Evolutionary conservation across 1,140 invertebrate genomes (phyloP), one percentile per base, ranked within the genome.

Genomic region (Chironomus striatipennis): DNA sequence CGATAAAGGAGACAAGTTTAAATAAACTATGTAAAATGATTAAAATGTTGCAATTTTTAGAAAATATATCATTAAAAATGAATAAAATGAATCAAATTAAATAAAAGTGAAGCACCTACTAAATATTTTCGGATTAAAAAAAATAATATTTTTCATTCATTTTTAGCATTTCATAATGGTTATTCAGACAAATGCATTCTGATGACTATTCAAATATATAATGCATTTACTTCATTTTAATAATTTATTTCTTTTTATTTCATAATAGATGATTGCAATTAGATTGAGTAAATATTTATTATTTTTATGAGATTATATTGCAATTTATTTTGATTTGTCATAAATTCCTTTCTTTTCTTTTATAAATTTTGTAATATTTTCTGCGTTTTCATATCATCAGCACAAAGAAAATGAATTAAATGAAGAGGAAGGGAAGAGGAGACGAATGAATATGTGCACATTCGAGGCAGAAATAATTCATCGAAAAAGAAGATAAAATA

Each of bases 281-380:
- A 70, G n/a, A 20, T 15, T 21, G 65, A 70, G 18, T 70, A 70
- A 70, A 70, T 21, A 70, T 70, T 70, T 70, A 70, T 70, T 70
- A 70, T 70, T 70, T 57, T 70, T 20, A 57, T 57, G 47, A 57
- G 47, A 57, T 57, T 4, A 3, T 8, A 12, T 57, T 12, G 9
- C 65, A 70, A 70, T 70, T 70, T 70, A 70, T 70, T 9, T 70
- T 70, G 8, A 6, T 70, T 70, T 70, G 65, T 70, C 65, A 10
- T 70, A 20, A 20, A 21, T 21, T 70, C 20, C 9, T 21, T 70
- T 18, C 20, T 70, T 18, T 20, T 70, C 65, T 70, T 17, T n/a
- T 12, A 12, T 57, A 57, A 57, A 10, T 10, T 57, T 57, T 57
- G 9, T 12, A 12, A 12, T 57, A 57, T 57, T 57, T 57, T 2